Evolutionary conservation across 2,888 invertebrate species (phyloP).

Genomic region (Macrosoma leucophasiata): DNA sequence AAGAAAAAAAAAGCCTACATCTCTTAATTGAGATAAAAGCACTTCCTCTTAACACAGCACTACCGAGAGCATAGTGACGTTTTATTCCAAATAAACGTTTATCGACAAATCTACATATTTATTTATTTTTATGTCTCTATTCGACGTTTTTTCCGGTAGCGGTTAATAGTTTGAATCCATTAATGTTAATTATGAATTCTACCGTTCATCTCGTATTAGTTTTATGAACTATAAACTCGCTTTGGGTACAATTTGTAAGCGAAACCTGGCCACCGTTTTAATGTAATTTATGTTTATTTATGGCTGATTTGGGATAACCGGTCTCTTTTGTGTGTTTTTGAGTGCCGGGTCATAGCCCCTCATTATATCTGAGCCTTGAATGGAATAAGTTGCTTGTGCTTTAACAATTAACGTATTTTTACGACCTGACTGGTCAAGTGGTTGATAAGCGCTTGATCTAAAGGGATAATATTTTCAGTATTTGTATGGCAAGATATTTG

Average conservation of each 20-base stretch:
- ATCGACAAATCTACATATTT: conserved; percentile 66
- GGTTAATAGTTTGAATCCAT: conserved; percentile 69
- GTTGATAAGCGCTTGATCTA: too few species aligned
- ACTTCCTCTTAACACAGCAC: conserved; percentile 43
- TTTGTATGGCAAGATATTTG: too few species aligned
- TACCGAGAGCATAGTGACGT: conserved; percentile 40
- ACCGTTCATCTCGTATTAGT: conserved; percentile 64
- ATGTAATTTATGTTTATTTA: conserved; percentile 49
- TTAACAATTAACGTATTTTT: too few species aligned
- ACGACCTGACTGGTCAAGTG: too few species aligned
- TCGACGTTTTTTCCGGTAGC: conserved; percentile 69
- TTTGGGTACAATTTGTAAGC: conserved; percentile 65
- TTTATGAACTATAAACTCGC: conserved; percentile 63
- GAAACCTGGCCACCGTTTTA: conserved; percentile 40
- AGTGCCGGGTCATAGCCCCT: conserved; percentile 12
- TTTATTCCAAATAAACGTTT: conserved; percentile 60
- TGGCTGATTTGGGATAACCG: conserved; percentile 26
- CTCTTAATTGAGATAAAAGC: conserved; percentile 9
- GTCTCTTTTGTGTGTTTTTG: conserved; percentile 21
- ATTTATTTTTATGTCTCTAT: conserved; percentile 74
- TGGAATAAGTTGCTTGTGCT: too few species aligned
- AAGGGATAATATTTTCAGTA: too few species aligned
- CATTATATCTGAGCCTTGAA: too few species aligned
- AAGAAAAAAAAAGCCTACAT: conserved; percentile 3
- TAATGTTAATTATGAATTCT: conserved; percentile 71